These are phyloP conservation scores for Trichosurus vulpecula DNA, from an alignment of 2,797 vertebrate genomes.

Conservation along the genomic window DNA sequence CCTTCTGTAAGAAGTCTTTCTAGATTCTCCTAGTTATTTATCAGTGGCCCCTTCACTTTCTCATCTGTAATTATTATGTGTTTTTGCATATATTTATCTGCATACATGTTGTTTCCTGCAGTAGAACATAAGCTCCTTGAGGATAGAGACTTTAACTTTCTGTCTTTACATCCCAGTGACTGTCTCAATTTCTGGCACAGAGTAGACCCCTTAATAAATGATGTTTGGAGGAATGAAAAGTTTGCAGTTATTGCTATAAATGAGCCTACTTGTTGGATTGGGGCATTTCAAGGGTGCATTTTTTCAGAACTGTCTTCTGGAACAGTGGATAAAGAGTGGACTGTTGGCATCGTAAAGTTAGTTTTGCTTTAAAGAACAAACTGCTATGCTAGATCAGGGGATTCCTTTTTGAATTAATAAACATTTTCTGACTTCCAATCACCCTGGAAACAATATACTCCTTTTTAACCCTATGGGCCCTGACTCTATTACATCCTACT, in stretches of 20 bases:
- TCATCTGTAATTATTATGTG: not conserved
- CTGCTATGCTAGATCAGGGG: conserved; percentile 35
- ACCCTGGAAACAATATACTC: not conserved
- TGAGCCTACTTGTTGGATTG: conserved; percentile 23
- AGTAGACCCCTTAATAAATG: not conserved
- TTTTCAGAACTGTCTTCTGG: conserved; percentile 38
- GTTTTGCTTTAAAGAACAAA: conserved; percentile 54
- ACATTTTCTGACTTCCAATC: not conserved
- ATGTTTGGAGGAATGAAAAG: not conserved
- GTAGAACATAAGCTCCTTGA: not conserved
- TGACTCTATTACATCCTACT: conserved; percentile 34
- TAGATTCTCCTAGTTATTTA: not conserved
- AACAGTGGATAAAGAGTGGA: conserved; percentile 22
- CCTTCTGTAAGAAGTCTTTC: not conserved
- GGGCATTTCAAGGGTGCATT: conserved; percentile 26
- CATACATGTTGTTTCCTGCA: not conserved
- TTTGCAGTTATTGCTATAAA: not conserved
- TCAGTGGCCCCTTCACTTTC: not conserved
- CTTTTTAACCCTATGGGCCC: not conserved
- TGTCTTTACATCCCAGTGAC: not conserved
- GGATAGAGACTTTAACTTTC: not conserved
- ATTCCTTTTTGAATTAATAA: conserved; percentile 7
- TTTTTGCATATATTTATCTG: not conserved
- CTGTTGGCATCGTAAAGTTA: not conserved
- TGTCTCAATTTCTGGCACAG: not conserved